Conservation (phyloP, 2,888 invertebrate genomes). For the Hypselothyrea guttata region DNA sequence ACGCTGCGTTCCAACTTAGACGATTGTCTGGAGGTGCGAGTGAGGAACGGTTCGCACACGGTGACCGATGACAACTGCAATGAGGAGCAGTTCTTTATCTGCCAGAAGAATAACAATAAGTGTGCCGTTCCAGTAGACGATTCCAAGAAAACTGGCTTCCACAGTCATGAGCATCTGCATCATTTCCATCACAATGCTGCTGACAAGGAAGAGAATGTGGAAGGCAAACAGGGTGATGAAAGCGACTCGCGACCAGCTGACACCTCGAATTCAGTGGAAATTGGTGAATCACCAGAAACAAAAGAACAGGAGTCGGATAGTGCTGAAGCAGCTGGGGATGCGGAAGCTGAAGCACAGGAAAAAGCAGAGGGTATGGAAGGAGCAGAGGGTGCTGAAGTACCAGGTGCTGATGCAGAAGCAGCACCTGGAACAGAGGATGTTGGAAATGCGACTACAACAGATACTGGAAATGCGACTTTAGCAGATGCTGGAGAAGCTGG, state of each 20-base stretch:
- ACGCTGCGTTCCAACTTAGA: slow-evolving; percentile 57
- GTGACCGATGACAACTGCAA: slow-evolving; percentile 58
- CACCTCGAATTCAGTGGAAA: slow-evolving; percentile 52
- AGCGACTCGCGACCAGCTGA: slow-evolving; percentile 62
- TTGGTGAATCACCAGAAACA: slow-evolving; percentile 16
- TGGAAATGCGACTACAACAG: not conserved
- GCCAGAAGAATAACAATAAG: slow-evolving; percentile 27
- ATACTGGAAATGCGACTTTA: too few species aligned
- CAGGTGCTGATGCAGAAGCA: not conserved
- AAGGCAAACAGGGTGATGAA: slow-evolving; percentile 26
- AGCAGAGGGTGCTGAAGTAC: not conserved
- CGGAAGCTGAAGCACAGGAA: not conserved
- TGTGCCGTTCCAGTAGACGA: slow-evolving; percentile 34
- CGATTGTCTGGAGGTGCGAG: slow-evolving; percentile 61
- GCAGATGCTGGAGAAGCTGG: not conserved
- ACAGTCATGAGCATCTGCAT: slow-evolving; percentile 68
- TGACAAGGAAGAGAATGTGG: slow-evolving; percentile 4
- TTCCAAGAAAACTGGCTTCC: not conserved
- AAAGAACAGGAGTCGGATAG: not conserved
- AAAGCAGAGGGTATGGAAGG: not conserved
- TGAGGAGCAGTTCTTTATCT: slow-evolving; percentile 57
- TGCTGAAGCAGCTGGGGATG: not conserved
- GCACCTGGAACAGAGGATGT: not conserved
- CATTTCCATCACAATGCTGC: slow-evolving; percentile 61
- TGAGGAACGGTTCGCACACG: slow-evolving; percentile 31